Conservation (phyloP, 2,888 invertebrate species). For the Orchestes rusci region DNA sequence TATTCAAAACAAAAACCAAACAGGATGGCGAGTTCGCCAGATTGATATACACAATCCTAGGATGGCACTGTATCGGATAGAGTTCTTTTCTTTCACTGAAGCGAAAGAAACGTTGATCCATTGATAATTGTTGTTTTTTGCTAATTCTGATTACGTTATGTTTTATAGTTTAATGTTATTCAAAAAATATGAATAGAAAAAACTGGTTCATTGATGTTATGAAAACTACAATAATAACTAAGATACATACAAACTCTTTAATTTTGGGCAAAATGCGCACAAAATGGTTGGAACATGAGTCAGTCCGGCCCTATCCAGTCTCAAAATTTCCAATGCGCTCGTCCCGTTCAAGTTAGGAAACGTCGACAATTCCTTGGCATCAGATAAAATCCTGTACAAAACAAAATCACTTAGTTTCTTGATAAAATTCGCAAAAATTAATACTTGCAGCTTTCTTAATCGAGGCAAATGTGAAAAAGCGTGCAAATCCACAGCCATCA, state of each 20-base stretch:
- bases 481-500: slow-evolving; percentile 59
- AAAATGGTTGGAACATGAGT: slow-evolving; percentile 62
- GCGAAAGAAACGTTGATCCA: no score
- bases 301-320: slow-evolving; percentile 77
- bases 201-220: no score
- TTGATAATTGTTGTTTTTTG: no score
- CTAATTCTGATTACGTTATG: no score
- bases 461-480: slow-evolving; percentile 70
- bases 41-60: no score
- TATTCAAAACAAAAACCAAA: no score
- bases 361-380: slow-evolving; percentile 67
- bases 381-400: slow-evolving; percentile 69
- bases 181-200: no score
- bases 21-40: no score
- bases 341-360: slow-evolving; percentile 84
- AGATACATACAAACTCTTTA: slow-evolving; percentile 78
- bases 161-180: no score
- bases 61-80: no score
- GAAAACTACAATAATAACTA: no score
- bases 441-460: slow-evolving; percentile 73
- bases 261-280: slow-evolving; percentile 68
- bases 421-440: slow-evolving; percentile 30
- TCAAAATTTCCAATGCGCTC: slow-evolving; percentile 67
- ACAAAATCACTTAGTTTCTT: not conserved
- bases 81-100: no score